phyloP scores from a whole-genome alignment of 2,113 vertebrate genomes.

The Bambusicola thoracicus region DNA sequence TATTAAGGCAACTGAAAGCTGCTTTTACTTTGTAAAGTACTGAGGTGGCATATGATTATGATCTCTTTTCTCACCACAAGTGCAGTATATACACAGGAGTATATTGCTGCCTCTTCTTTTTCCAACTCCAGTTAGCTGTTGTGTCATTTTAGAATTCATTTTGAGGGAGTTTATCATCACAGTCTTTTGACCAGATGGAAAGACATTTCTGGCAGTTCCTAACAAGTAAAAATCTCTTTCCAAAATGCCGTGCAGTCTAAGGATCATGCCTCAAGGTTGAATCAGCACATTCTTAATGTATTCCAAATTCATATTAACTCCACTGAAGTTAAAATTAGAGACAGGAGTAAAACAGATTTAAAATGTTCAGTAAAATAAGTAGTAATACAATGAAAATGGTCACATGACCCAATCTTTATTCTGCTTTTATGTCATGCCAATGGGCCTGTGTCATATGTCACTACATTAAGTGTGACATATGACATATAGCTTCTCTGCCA shows the following conservation, averaged over 20 bases:
- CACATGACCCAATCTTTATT: background rate
- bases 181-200: background rate
- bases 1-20: background rate
- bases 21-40: background rate
- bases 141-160: background rate
- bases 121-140: background rate
- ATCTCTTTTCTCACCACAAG: background rate
- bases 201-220: background rate
- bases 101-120: background rate
- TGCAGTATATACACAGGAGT: background rate
- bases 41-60: background rate
- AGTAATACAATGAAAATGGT: background rate
- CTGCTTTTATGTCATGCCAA: background rate
- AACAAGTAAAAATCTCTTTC: background rate
- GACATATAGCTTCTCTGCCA: background rate
- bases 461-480: background rate
- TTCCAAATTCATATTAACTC: background rate
- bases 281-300: background rate
- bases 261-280: background rate
- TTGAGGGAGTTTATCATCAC: background rate
- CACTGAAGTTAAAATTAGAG: background rate
- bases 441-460: fast-evolving
- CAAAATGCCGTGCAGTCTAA: background rate
- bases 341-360: background rate
- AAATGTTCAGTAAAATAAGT: background rate